A percentile compares a stretch with the other conserved stretches of the same genome.
These are phyloP conservation scores for Heterochromis multidens DNA, from an alignment of 2,113 vertebrate species.

Conservation along the genomic window DNA sequence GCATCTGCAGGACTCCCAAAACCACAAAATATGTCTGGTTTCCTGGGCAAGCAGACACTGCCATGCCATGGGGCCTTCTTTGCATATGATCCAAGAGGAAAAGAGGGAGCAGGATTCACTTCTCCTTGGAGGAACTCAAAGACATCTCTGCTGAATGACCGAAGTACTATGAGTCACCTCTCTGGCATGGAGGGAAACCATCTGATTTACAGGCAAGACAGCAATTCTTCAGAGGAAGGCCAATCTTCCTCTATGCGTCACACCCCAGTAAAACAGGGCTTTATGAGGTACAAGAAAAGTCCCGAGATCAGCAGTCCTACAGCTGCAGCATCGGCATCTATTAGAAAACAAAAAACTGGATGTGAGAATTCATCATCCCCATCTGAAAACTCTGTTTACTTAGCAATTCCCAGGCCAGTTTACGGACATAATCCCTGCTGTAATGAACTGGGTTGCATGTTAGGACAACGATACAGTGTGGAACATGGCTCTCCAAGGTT, in stretches of 20 bases:
- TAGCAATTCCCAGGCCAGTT: constrained; percentile 84
- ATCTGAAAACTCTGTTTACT: constrained; percentile 49
- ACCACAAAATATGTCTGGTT: constrained; percentile 48
- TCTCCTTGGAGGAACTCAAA: constrained; percentile 69
- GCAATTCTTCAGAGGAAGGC: constrained; percentile 54
- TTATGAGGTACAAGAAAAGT: constrained; percentile 57
- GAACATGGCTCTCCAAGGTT: constrained; percentile 58
- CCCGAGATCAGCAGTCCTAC: constrained; percentile 54
- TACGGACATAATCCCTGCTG: constrained; percentile 80
- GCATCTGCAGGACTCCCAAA: constrained; percentile 54
- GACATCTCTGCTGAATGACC: constrained; percentile 48
- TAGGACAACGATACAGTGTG: constrained; percentile 60
- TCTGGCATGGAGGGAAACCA: constrained; percentile 59
- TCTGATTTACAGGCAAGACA: constrained; percentile 67
- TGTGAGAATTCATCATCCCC: constrained; percentile 21
- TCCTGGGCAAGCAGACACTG: constrained; percentile 57
- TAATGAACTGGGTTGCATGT: constrained; percentile 63
- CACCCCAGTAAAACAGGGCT: constrained; percentile 57
- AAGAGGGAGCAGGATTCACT: constrained; percentile 54
- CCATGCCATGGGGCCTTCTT: constrained; percentile 81
- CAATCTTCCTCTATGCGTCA: constrained; percentile 53
- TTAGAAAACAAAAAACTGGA: constrained; percentile 48
- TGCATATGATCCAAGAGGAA: constrained; percentile 69
- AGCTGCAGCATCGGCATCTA: constrained; percentile 25
- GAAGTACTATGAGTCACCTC: constrained; percentile 62